A percentile compares a stretch with the other conserved stretches of the same genome.
These are phyloP conservation scores for Drosophila austrosaltans DNA, from an alignment of 2,888 invertebrate genomes.

Conservation along the genomic window DNA sequence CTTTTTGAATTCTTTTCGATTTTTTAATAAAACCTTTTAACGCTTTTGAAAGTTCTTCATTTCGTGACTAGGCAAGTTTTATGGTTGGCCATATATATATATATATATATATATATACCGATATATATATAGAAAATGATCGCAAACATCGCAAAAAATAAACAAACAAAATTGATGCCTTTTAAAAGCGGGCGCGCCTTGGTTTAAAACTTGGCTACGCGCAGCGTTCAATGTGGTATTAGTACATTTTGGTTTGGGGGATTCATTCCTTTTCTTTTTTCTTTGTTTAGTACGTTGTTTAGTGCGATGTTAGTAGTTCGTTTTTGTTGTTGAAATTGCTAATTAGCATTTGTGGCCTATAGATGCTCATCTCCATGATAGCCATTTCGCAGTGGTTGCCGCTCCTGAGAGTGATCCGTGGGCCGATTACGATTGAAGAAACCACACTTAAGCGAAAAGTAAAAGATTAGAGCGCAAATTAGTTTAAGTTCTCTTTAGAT, in stretches of 20 bases:
- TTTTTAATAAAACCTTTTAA: slow-evolving; percentile 46
- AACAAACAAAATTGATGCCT: slow-evolving; percentile 37
- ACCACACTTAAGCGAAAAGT: slow-evolving; percentile 87
- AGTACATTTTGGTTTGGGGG: slow-evolving; percentile 39
- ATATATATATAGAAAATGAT: slow-evolving; percentile 5
- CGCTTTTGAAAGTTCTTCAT: slow-evolving; percentile 68
- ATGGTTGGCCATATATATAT: slow-evolving; percentile 23
- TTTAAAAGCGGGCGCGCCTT: slow-evolving; percentile 20
- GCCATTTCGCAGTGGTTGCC: slow-evolving; percentile 91
- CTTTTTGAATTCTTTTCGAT: slow-evolving; percentile 4
- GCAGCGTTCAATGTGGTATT: slow-evolving; percentile 38
- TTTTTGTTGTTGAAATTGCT: slow-evolving; percentile 26
- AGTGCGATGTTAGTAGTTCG: slow-evolving; percentile 71
- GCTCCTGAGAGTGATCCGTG: slow-evolving; percentile 89
- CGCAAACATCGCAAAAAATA: slow-evolving; percentile 23
- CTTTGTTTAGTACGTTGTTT: slow-evolving; percentile 58
- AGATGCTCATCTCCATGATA: slow-evolving; percentile 90
- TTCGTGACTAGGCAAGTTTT: slow-evolving; percentile 79
- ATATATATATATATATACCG: slow-evolving; percentile 23
- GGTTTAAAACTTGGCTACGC: slow-evolving; percentile 55
- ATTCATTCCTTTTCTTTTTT: slow-evolving; percentile 17
- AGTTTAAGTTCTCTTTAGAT: background rate
- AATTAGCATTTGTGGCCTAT: slow-evolving; percentile 82
- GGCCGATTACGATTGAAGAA: slow-evolving; percentile 97
- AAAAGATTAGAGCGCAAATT: too few relatives aligned